phyloP scores from a whole-genome alignment of 2,888 invertebrate genomes.

The Lasioglossum vierecki region DNA sequence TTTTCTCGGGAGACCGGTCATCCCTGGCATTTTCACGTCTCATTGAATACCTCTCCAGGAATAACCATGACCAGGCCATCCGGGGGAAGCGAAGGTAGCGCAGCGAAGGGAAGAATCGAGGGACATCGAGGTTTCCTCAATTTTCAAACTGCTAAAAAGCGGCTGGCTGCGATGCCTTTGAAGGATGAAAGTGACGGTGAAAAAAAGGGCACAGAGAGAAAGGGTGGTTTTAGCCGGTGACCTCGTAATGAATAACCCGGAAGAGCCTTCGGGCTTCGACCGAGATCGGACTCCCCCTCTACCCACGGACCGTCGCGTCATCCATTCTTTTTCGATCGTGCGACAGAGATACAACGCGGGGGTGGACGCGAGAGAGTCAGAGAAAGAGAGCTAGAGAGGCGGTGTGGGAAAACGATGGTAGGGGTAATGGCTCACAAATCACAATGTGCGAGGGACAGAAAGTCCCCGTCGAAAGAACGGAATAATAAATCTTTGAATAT shows the following conservation, averaged over 20 bases:
- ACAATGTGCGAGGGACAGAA: conserved; percentile 62
- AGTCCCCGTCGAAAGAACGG: conserved; percentile 55
- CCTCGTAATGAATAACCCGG: conserved; percentile 71
- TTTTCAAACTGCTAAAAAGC: conserved; percentile 46
- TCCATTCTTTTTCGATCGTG: conserved; percentile 55
- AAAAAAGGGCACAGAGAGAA: conserved; percentile 43
- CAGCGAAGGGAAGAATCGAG: conserved; percentile 1
- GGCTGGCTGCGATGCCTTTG: conserved; percentile 21
- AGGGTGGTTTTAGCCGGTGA: conserved; percentile 65
- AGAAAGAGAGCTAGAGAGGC: not conserved
- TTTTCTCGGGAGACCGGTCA: not conserved
- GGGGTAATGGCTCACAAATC: conserved; percentile 70
- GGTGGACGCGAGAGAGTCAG: not conserved
- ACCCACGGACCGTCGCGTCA: conserved; percentile 32
- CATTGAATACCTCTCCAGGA: not conserved
- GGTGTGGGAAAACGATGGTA: not conserved
- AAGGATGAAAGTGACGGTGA: conserved; percentile 30
- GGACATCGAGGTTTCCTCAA: conserved; percentile 38
- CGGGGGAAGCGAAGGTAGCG: not conserved
- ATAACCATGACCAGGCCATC: not conserved
- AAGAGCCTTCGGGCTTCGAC: conserved; percentile 69
- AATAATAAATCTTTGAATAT: conserved; percentile 69
- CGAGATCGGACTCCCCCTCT: conserved; percentile 60
- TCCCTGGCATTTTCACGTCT: not conserved
- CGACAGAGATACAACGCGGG: conserved; percentile 34